phyloP scores from a whole-genome alignment of 1,140 invertebrate species.

The Calycopis cecrops region DNA sequence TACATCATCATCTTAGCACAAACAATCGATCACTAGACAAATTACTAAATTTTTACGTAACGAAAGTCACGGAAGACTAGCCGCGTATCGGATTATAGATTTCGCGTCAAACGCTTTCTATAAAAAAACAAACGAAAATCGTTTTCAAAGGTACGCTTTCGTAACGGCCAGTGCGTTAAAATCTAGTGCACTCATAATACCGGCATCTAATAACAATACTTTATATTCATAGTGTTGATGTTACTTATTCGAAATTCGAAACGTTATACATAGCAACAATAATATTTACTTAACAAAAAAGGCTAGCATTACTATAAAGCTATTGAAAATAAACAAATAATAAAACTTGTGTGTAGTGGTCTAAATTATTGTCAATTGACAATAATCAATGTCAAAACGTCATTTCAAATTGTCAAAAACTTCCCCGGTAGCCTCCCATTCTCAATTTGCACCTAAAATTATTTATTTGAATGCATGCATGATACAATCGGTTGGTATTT shows the following conservation, averaged over 20 bases:
- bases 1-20: slow-evolving; percentile 62
- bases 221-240: no score
- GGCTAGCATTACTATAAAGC: slow-evolving; percentile 29
- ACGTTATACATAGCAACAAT: background rate
- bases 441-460: no score
- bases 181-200: background rate
- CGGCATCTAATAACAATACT: slow-evolving; percentile 3
- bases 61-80: slow-evolving; percentile 22
- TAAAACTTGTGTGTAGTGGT: background rate
- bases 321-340: background rate
- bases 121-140: slow-evolving; percentile 26
- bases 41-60: slow-evolving; percentile 26
- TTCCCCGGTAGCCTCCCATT: no score
- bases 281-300: slow-evolving; percentile 36
- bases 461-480: no score
- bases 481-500: no score
- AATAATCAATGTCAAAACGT: slow-evolving; percentile 10
- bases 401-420: slow-evolving; percentile 5
- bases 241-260: no score
- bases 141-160: slow-evolving; percentile 17
- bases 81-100: slow-evolving; percentile 22
- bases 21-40: slow-evolving; percentile 14
- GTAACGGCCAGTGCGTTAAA: slow-evolving; percentile 16
- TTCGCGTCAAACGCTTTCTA: slow-evolving; percentile 31
- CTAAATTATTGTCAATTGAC: background rate